phyloP scores from a whole-genome alignment of 2,888 invertebrate species.

The Eupelmus urozonus region DNA sequence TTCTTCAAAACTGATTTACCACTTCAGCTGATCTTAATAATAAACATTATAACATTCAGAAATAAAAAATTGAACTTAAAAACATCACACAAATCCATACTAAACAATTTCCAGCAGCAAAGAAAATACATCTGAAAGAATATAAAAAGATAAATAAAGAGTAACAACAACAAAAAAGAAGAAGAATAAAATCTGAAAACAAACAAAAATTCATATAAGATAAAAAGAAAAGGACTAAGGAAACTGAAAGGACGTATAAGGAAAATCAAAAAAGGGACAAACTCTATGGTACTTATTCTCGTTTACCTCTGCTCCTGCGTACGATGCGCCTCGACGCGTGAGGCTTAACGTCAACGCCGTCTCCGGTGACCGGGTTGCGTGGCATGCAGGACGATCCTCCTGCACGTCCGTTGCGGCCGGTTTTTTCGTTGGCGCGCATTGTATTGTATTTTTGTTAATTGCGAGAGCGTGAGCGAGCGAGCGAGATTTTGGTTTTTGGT shows the following conservation, averaged over 20 bases:
- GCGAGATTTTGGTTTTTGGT: slow-evolving; percentile 28
- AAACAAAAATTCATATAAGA: neutral
- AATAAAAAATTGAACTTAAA: no score
- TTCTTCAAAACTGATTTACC: no score
- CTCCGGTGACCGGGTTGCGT: slow-evolving; percentile 83
- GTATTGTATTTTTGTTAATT: slow-evolving; percentile 24
- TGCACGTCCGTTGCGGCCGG: slow-evolving; percentile 65
- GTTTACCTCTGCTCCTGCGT: slow-evolving; percentile 76
- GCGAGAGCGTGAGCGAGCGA: slow-evolving; percentile 16
- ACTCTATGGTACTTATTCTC: neutral
- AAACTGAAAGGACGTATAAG: slow-evolving; percentile 23
- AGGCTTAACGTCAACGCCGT: slow-evolving; percentile 80
- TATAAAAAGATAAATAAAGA: slow-evolving; percentile 5
- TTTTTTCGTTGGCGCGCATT: slow-evolving; percentile 36
- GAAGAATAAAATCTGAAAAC: neutral
- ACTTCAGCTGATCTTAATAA: no score
- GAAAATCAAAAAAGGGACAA: neutral
- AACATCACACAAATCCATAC: neutral
- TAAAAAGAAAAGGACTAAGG: neutral
- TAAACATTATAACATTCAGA: no score
- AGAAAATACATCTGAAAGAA: neutral
- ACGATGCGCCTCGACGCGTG: slow-evolving; percentile 73
- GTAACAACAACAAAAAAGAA: neutral
- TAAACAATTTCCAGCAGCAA: neutral
- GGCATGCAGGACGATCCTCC: slow-evolving; percentile 77